Conservation (phyloP, 1,140 invertebrate species). For the Pectinophora gossypiella region DNA sequence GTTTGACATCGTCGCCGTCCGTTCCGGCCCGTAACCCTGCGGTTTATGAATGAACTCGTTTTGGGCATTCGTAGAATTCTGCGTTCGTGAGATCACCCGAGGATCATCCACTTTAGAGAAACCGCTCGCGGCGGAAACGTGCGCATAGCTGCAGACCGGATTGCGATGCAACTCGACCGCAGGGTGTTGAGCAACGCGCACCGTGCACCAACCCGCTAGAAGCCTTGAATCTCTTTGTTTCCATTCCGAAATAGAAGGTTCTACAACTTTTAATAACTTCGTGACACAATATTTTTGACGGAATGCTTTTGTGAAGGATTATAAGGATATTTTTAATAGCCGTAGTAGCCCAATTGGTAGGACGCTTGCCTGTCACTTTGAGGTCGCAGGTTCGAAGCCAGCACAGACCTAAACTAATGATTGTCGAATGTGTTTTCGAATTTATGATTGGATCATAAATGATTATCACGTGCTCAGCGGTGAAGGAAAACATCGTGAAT, state of each 20-base stretch:
- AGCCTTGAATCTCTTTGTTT: slow-evolving; percentile 42
- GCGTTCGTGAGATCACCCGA: slow-evolving; percentile 35
- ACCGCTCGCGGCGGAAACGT: slow-evolving; percentile 34
- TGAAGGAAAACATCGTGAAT: too few relatives aligned
- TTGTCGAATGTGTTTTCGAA: too few relatives aligned
- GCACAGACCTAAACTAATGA: too few relatives aligned
- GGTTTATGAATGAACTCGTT: slow-evolving; percentile 46
- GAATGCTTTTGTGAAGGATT: too few relatives aligned
- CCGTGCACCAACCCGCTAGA: slow-evolving; percentile 27
- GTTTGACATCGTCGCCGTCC: slow-evolving; percentile 30
- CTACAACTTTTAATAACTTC: slow-evolving; percentile 20
- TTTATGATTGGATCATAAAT: too few relatives aligned
- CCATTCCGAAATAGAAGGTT: slow-evolving; percentile 20
- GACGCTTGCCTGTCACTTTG: too few relatives aligned
- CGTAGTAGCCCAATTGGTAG: too few relatives aligned
- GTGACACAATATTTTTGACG: slow-evolving; percentile 27
- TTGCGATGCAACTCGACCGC: slow-evolving; percentile 25
- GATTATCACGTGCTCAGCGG: too few relatives aligned
- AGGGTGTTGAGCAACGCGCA: slow-evolving; percentile 31
- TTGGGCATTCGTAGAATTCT: slow-evolving; percentile 42
- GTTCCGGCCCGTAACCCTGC: slow-evolving; percentile 36
- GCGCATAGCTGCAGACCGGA: slow-evolving; percentile 29
- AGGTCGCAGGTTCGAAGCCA: too few relatives aligned
- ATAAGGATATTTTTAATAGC: too few relatives aligned
- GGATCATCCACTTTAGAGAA: slow-evolving; percentile 30